Base-by-base conservation (phyloP, 2,888 invertebrate genomes). In the Netelia melanura region DNA sequence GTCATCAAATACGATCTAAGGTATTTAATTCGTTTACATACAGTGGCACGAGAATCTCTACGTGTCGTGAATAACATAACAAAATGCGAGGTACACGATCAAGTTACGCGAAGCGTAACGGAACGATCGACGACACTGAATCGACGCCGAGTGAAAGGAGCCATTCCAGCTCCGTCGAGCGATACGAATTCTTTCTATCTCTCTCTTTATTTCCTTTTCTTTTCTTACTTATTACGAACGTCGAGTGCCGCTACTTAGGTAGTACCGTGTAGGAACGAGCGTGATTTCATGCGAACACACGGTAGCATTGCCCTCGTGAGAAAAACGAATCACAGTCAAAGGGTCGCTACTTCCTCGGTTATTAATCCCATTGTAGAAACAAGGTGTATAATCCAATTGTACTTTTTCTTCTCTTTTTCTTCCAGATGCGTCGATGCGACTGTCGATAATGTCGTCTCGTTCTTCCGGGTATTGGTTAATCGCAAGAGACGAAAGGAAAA, bases 251-350 rank as follows among this genome's bases (percentile, higher is more conserved):
- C 48, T 48, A 48, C 38, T 38, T 38, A 38, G 38, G 38, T 38
- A 38, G 38, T 48, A 14, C 48, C 14, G 11, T 14, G 10, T 14
- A 48, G 48, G 48, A 14, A 48, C 48, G 48, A 11, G 48, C 48
- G 8, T 48, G 14, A 14, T 56, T 56, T 56, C 21, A 23, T 5
- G 17, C 54, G 17, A 54, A n/a, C 9, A 52, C 75, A 43, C 65
- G 70, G 75, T 81, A 76, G 61, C 80, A 65, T 80, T 84, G 84
- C 76, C 84, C 84, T 72, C 84, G 84, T 84, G 84, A 84, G 84
- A 84, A 84, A 64, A 30, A 54, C 21, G 68, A 52, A 58, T 52
- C 30, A 23, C 3, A 38, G 68, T 17, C 11, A 30, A 17, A 23
- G 30, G 38, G 23, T 14, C 17, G 9, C 68, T 52, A 23, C 14